Base-by-base conservation (phyloP, 2,888 invertebrate genomes). In the Pammene fasciana region DNA sequence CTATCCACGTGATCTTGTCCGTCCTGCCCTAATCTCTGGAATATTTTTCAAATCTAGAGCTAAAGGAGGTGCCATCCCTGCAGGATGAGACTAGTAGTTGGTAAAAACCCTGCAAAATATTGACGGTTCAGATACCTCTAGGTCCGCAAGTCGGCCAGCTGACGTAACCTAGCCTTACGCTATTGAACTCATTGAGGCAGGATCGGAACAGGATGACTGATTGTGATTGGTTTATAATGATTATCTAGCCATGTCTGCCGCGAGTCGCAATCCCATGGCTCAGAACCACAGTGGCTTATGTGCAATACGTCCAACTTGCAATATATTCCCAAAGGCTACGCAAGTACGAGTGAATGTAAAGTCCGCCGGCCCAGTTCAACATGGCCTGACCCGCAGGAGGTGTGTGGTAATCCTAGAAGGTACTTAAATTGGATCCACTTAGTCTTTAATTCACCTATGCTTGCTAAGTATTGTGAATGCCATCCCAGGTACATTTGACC, bases 141-240 rank as follows among this genome's bases (percentile, higher is more conserved):
- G 43, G 13, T 64, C 68, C 45, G 18, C 52, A 43, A 45, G 11
- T 48, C 34, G 10, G 14, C 38, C 14, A 14, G 57, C 68, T 68
- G 68, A 68, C 68, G 68, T 68, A 68, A 68, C 68, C 65, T 54
- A 59, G 59, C 64, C 50, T 68, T 59, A 60, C 65, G 65, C 41
- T 65, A 70, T 65, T 60, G 70, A 70, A 65, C 70, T 70, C 70
- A 70, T 65, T 70, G 65, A 70, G 52, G 65, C 70, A 60, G 70
- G 70, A 65, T 70, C 70, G 65, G 65, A 50, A 50, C 70, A 60
- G 70, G 68, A 65, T 70, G 70, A 70, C 70, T 59, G 70, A 70
- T 70, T 65, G 70, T 70, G 70, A 70, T 70, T 70, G 70, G 70
- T 60, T 60, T 59, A 56, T 54, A 59, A 65, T 65, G 70, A 70